A percentile compares a stretch with the other conserved stretches of the same genome.
Evolutionary conservation across 2,113 vertebrate species (phyloP).

Genomic region (Varanus komodoensis): DNA sequence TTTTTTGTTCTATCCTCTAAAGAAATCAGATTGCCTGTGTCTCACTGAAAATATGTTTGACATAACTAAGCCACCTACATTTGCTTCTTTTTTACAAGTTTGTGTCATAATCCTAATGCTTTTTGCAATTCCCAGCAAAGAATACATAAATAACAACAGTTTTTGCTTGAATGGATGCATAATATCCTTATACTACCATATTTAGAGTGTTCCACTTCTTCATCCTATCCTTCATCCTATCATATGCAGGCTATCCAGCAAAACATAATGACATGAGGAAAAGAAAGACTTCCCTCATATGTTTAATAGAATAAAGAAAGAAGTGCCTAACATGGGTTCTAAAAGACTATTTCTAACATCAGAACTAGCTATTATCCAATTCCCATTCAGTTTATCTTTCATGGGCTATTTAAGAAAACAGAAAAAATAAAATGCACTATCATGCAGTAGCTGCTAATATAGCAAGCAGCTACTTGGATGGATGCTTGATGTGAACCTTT

Average conservation of each 20-base stretch:
- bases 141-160: slow-evolving; percentile 6
- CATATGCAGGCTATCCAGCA: not conserved
- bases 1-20: not conserved
- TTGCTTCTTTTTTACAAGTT: not conserved
- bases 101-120: not conserved
- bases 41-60: not conserved
- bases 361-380: not conserved
- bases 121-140: not conserved
- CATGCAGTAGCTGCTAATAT: not conserved
- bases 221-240: not conserved
- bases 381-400: not conserved
- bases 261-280: not conserved
- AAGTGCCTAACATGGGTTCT: not conserved
- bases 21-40: not conserved
- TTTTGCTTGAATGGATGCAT: slow-evolving; percentile 49
- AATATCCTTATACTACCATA: slow-evolving; percentile 27
- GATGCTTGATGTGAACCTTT: not conserved
- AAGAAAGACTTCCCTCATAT: not conserved
- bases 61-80: not conserved
- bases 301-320: slow-evolving; percentile 11
- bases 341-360: not conserved
- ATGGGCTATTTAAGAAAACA: not conserved
- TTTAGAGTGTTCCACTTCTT: slow-evolving; percentile 34
- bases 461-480: not conserved
- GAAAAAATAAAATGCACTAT: not conserved